phyloP scores from a whole-genome alignment of 2,113 vertebrate genomes.

The Chrysemys picta region DNA sequence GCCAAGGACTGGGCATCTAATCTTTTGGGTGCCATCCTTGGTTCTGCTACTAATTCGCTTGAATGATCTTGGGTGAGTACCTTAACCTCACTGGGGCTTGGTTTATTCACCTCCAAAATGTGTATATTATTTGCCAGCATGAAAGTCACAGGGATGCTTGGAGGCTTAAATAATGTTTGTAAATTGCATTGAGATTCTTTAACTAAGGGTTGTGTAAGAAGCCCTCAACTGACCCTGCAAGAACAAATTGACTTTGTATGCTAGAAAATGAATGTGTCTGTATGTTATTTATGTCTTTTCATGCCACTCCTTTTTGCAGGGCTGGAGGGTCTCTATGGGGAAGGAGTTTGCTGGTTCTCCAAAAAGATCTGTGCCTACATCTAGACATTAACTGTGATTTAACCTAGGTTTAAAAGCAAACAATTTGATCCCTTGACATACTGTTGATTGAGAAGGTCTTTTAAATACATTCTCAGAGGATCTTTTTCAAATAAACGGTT shows the following conservation, averaged over 20 bases:
- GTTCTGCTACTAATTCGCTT: constrained; percentile 24
- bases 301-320: background rate
- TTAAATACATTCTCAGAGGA: background rate
- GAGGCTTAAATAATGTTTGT: background rate
- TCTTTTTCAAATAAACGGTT: background rate
- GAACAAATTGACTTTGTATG: background rate
- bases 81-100: constrained; percentile 17
- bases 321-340: background rate
- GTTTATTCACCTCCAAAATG: constrained; percentile 34
- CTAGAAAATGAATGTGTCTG: background rate
- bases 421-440: background rate
- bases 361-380: background rate
- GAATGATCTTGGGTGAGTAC: constrained; percentile 28
- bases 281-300: background rate
- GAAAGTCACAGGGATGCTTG: background rate
- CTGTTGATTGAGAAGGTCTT: background rate
- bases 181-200: background rate
- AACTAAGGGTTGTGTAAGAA: background rate
- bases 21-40: constrained; percentile 4
- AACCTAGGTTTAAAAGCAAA: background rate
- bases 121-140: background rate
- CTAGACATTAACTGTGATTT: background rate
- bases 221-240: background rate
- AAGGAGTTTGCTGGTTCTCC: background rate
- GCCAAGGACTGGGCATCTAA: background rate